phyloP scores from a whole-genome alignment of 1,140 invertebrate species.

The Sycophila sp. region DNA sequence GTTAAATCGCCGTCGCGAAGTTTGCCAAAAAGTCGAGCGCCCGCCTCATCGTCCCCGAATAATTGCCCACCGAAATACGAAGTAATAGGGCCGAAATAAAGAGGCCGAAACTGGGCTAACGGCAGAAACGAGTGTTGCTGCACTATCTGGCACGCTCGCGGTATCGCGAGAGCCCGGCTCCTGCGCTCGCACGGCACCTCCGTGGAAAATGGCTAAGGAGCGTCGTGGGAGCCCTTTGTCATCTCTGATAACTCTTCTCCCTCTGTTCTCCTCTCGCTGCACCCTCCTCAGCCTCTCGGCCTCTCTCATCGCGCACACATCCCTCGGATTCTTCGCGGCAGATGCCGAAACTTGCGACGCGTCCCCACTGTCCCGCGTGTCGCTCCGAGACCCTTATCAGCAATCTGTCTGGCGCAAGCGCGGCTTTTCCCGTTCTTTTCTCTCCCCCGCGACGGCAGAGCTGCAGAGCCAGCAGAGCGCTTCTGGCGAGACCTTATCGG shows the following conservation, averaged over 20 bases:
- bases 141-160: background rate
- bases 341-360: constrained; percentile 32
- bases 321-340: constrained; percentile 1
- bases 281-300: too few species aligned
- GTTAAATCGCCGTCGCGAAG: too few species aligned
- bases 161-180: background rate
- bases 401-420: background rate
- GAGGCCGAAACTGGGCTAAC: too few species aligned
- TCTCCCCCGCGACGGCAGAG: background rate
- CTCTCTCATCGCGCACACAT: too few species aligned
- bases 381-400: background rate
- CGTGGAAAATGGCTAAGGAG: constrained; percentile 51
- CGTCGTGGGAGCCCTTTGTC: constrained; percentile 55
- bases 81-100: too few species aligned
- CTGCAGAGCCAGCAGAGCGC: background rate
- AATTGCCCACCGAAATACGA: too few species aligned
- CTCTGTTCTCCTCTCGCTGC: constrained; percentile 23
- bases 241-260: constrained; percentile 56
- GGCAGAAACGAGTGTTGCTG: too few species aligned
- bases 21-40: too few species aligned
- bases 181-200: background rate
- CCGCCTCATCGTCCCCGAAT: too few species aligned
- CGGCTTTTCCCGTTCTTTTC: background rate
- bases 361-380: background rate
- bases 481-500: background rate